These are phyloP conservation scores for Acromyrmex heyeri DNA, from an alignment of 1,140 invertebrate genomes.

Conservation along the genomic window DNA sequence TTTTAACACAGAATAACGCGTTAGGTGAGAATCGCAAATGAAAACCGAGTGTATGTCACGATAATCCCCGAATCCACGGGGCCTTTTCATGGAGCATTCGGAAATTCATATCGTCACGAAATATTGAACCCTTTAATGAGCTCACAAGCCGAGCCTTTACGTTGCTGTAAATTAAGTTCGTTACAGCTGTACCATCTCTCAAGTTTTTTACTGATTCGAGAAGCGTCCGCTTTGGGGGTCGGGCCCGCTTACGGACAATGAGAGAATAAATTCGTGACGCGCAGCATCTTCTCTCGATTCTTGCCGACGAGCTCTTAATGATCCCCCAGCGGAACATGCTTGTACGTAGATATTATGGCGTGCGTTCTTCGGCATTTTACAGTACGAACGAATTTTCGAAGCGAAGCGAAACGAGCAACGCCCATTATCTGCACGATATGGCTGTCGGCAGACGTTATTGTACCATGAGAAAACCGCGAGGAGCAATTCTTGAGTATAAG, in stretches of 20 bases:
- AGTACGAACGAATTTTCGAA: conserved; percentile 67
- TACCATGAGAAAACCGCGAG: conserved; percentile 62
- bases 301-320: conserved; percentile 51
- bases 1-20: background rate
- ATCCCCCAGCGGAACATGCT: conserved; percentile 37
- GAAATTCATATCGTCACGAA: background rate
- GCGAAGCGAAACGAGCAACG: conserved; percentile 66
- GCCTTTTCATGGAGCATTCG: background rate
- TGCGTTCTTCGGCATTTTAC: conserved; percentile 47
- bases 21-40: background rate
- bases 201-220: conserved; percentile 28
- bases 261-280: conserved; percentile 55
- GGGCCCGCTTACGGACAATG: conserved; percentile 40
- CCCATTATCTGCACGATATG: conserved; percentile 75
- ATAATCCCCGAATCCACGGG: conserved; percentile 31
- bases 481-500: conserved; percentile 36
- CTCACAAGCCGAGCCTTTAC: conserved; percentile 45
- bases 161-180: conserved; percentile 61
- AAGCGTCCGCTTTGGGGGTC: background rate
- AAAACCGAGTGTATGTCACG: conserved; percentile 38
- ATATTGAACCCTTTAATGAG: conserved; percentile 47
- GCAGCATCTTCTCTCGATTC: conserved; percentile 28
- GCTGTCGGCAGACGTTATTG: conserved; percentile 48
- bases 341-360: conserved; percentile 42
- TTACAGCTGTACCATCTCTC: conserved; percentile 51